Evolutionary conservation across 1,140 invertebrate genomes (phyloP).

Genomic region (Cherax destructor): DNA sequence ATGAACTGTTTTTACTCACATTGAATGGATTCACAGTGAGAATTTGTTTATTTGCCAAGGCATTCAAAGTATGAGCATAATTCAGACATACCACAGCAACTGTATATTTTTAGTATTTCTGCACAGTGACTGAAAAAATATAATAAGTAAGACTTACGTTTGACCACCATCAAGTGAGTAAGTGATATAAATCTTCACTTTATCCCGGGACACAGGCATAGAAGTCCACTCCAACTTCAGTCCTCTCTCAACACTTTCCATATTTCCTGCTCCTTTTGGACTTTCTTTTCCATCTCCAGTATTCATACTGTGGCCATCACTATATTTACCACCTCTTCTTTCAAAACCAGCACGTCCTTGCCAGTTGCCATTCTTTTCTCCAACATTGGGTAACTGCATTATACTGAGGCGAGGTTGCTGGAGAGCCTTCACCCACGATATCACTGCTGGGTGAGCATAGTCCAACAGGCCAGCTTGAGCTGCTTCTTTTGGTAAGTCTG

Average conservation of each 20-base stretch:
- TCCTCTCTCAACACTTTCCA: not conserved
- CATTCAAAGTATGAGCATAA: too few species aligned
- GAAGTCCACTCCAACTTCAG: slow-evolving; percentile 2
- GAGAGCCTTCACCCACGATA: slow-evolving; percentile 26
- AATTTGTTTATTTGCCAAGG: too few species aligned
- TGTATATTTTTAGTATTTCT: too few species aligned
- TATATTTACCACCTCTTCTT: not conserved
- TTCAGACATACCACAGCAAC: too few species aligned
- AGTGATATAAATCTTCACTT: not conserved
- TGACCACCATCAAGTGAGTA: slow-evolving; percentile 1
- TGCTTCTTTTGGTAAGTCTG: slow-evolving; percentile 39
- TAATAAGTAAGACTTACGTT: not conserved
- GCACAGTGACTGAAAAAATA: too few species aligned
- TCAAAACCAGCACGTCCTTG: not conserved
- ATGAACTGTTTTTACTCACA: too few species aligned
- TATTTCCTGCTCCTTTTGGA: not conserved
- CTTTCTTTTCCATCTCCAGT: not conserved
- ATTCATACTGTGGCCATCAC: not conserved
- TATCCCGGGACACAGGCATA: not conserved
- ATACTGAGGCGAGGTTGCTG: not conserved
- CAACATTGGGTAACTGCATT: not conserved
- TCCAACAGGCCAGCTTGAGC: slow-evolving; percentile 22
- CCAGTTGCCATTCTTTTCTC: not conserved
- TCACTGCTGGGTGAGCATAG: not conserved
- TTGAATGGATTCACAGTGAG: too few species aligned